These are phyloP conservation scores for Cataglyphis altisquamis DNA, from an alignment of 2,888 invertebrate genomes.

Conservation along the genomic window DNA sequence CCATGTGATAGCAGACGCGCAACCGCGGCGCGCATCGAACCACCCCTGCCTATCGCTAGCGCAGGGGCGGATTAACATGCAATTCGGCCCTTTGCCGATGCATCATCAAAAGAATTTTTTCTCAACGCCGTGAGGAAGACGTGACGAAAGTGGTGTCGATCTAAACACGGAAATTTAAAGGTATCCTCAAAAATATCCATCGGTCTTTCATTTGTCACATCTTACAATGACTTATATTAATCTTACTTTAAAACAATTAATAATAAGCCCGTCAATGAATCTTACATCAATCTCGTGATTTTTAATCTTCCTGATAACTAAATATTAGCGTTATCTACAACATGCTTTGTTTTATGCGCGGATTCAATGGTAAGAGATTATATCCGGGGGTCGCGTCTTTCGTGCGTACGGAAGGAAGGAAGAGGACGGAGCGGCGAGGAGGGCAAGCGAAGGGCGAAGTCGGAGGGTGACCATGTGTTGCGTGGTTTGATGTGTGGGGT, in stretches of 20 bases:
- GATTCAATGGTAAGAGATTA: constrained; percentile 22
- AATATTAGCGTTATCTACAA: background rate
- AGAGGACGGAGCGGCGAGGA: constrained; percentile 31
- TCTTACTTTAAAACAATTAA: background rate
- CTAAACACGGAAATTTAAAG: background rate
- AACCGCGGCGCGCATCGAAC: constrained; percentile 84
- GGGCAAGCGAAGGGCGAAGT: constrained; percentile 62
- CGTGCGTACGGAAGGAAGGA: constrained; percentile 48
- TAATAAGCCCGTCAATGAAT: background rate
- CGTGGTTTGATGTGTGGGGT: constrained; percentile 66
- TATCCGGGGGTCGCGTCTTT: constrained; percentile 33
- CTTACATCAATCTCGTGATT: background rate
- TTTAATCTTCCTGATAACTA: background rate
- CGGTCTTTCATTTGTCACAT: background rate
- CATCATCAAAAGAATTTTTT: constrained; percentile 1
- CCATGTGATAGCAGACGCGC: constrained; percentile 87
- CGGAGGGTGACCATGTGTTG: constrained; percentile 62
- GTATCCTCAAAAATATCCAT: background rate
- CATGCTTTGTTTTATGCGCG: background rate
- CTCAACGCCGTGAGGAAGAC: background rate
- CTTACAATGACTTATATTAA: background rate
- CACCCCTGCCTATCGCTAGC: constrained; percentile 80
- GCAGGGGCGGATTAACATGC: constrained; percentile 47
- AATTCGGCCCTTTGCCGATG: constrained; percentile 18
- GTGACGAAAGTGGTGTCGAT: background rate